phyloP scores from a whole-genome alignment of 2,113 vertebrate genomes.

The Chinchilla lanigera region DNA sequence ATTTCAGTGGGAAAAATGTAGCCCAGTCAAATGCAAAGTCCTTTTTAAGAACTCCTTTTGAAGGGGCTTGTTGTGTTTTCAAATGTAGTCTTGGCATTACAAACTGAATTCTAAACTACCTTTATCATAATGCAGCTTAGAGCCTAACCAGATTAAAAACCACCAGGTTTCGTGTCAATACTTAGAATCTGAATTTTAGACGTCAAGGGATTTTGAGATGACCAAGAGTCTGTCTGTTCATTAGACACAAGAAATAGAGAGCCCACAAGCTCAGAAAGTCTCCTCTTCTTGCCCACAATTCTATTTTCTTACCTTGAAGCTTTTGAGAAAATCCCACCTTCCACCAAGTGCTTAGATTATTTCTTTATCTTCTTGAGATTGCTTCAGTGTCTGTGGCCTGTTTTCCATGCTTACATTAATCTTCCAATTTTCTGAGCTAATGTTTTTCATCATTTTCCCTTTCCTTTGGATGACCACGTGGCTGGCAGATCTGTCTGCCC shows the following conservation, averaged over 20 bases:
- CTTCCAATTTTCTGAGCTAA: constrained; percentile 21
- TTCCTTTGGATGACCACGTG: constrained; percentile 33
- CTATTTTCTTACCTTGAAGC: not conserved
- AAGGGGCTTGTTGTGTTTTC: not conserved
- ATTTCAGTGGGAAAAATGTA: not conserved
- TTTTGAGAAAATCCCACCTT: not conserved
- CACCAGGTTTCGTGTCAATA: not conserved
- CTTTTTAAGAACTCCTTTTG: not conserved
- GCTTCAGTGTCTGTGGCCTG: not conserved
- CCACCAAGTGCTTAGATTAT: not conserved
- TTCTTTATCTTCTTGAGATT: not conserved
- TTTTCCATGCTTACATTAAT: not conserved
- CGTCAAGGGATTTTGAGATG: not conserved
- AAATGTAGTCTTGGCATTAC: not conserved
- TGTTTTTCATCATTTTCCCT: not conserved
- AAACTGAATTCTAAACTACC: not conserved
- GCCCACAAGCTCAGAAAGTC: no score
- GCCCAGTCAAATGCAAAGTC: not conserved
- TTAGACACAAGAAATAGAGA: not conserved
- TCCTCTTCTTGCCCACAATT: not conserved
- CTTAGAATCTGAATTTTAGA: constrained; percentile 5
- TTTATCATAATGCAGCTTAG: not conserved
- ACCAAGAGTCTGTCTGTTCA: not conserved
- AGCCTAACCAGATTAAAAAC: not conserved
- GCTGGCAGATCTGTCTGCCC: not conserved